phyloP scores from a whole-genome alignment of 2,888 invertebrate species.

The Drosophila histrio region DNA sequence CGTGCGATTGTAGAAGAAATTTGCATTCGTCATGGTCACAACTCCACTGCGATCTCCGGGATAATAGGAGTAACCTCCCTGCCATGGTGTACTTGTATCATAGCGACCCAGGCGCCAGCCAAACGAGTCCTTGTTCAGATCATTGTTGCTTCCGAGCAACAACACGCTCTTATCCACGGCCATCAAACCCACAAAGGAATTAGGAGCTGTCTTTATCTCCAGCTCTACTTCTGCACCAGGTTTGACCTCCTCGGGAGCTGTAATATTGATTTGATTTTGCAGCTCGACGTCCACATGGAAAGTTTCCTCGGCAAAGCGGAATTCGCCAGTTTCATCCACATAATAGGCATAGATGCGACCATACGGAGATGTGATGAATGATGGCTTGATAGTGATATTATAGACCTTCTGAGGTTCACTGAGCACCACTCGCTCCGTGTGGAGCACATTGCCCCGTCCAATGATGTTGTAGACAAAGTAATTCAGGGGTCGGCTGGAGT shows the following conservation, averaged over 20 bases:
- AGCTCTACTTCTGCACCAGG: slow-evolving; percentile 92
- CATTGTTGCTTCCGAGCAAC: slow-evolving; percentile 88
- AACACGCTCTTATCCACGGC: slow-evolving; percentile 94
- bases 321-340: slow-evolving; percentile 89
- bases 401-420: slow-evolving; percentile 85
- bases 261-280: slow-evolving; percentile 87
- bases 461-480: slow-evolving; percentile 91
- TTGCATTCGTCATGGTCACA: slow-evolving; percentile 83
- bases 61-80: slow-evolving; percentile 78
- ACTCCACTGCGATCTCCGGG: slow-evolving; percentile 80
- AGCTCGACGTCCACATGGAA: slow-evolving; percentile 91
- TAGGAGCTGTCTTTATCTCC: slow-evolving; percentile 91
- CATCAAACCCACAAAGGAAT: slow-evolving; percentile 93
- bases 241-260: slow-evolving; percentile 88
- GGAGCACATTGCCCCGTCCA: slow-evolving; percentile 93
- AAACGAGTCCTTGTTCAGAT: slow-evolving; percentile 85
- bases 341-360: slow-evolving; percentile 92
- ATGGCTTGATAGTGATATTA: slow-evolving; percentile 89
- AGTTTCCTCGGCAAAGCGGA: slow-evolving; percentile 93
- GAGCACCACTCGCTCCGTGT: slow-evolving; percentile 88
- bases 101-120: slow-evolving; percentile 87
- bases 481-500: slow-evolving; percentile 90
- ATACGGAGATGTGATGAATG: slow-evolving; percentile 91
- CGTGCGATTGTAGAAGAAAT: slow-evolving; percentile 80
- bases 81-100: slow-evolving; percentile 85